phyloP scores from a whole-genome alignment of 2,797 vertebrate species.

The Tiaroga cobitis region DNA sequence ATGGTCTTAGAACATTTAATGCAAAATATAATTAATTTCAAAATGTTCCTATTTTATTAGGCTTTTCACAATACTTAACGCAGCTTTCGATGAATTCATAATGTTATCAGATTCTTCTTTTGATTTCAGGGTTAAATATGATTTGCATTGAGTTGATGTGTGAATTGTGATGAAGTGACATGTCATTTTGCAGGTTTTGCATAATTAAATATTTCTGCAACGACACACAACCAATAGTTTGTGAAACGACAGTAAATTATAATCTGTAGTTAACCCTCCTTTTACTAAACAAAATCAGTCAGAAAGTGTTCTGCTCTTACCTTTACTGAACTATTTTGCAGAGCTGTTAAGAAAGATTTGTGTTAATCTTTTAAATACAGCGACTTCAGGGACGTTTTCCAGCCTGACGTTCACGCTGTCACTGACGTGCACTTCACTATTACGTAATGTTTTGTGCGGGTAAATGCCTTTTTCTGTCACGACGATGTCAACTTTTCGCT shows the following conservation, averaged over 20 bases:
- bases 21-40: background rate
- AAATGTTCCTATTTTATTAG: too few relatives aligned
- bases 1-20: too few relatives aligned
- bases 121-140: background rate
- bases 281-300: background rate
- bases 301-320: background rate
- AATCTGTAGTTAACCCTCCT: too few relatives aligned
- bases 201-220: background rate
- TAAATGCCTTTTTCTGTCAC: background rate
- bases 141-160: background rate
- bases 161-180: background rate
- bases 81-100: background rate
- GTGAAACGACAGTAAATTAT: background rate
- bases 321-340: background rate
- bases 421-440: slow-evolving; percentile 20
- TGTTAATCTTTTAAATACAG: background rate
- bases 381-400: background rate
- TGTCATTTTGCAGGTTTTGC: too few relatives aligned
- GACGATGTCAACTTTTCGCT: background rate
- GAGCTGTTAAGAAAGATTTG: background rate
- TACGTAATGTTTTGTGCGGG: background rate
- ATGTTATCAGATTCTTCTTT: background rate
- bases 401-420: background rate
- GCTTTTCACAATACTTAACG: background rate
- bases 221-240: background rate